phyloP scores from a whole-genome alignment of 1,140 invertebrate genomes.

The Pseudomyrmex pallidus region DNA sequence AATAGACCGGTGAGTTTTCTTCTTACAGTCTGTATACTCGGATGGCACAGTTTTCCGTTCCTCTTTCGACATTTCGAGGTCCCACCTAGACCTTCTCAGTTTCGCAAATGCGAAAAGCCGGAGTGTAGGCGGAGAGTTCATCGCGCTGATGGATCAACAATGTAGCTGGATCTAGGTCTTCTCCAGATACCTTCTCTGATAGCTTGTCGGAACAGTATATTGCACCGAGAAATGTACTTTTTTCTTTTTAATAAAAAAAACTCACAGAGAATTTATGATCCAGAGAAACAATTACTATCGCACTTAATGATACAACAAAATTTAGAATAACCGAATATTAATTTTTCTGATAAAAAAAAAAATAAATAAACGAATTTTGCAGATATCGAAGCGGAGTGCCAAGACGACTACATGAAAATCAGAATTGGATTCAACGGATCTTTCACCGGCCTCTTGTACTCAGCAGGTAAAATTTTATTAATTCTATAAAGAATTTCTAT shows the following conservation, averaged over 20 bases:
- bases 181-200: not conserved
- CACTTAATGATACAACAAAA: not conserved
- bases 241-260: not conserved
- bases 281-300: not conserved
- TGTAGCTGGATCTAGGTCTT: constrained; percentile 24
- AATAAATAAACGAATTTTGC: constrained; percentile 68
- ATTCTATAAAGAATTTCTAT: not conserved
- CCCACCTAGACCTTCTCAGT: constrained; percentile 49
- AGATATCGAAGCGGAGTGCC: constrained; percentile 98
- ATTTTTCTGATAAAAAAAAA: not conserved
- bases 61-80: constrained; percentile 28
- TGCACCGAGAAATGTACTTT: not conserved
- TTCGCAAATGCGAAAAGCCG: constrained; percentile 35
- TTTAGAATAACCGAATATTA: not conserved
- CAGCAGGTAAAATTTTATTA: constrained; percentile 88
- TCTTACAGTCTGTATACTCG: not conserved
- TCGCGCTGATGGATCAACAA: constrained; percentile 43
- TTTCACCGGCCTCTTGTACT: constrained; percentile 95
- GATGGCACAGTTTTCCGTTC: constrained; percentile 22
- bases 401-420: constrained; percentile 98
- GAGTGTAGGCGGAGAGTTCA: not conserved
- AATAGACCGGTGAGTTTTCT: not conserved
- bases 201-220: constrained; percentile 15
- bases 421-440: constrained; percentile 96
- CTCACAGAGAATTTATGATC: not conserved